phyloP scores from a whole-genome alignment of 2,888 invertebrate genomes.

The Seira ritae region DNA sequence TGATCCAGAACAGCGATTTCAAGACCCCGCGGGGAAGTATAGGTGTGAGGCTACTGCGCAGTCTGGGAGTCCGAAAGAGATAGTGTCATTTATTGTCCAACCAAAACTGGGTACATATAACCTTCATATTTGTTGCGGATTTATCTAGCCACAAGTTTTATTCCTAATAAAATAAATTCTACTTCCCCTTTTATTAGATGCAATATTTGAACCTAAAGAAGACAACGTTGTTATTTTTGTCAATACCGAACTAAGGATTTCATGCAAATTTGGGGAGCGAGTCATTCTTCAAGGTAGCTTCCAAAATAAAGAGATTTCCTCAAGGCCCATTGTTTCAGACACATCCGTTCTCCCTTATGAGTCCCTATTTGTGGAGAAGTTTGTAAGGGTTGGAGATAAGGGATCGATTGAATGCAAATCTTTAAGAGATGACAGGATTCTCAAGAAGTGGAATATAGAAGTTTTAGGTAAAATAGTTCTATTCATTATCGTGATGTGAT shows the following conservation, averaged over 20 bases:
- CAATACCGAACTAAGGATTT: conserved; percentile 34
- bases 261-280: conserved; percentile 27
- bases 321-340: conserved; percentile 26
- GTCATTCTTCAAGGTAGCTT: conserved; percentile 41
- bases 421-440: background rate
- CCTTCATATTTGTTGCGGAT: background rate
- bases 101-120: background rate
- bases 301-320: background rate
- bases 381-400: conserved; percentile 45
- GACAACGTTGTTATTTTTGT: conserved; percentile 24
- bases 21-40: conserved; percentile 4
- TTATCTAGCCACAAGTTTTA: background rate
- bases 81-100: conserved; percentile 17
- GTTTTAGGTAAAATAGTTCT: conserved; percentile 50
- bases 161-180: background rate
- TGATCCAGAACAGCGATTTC: background rate
- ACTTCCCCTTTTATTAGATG: conserved; percentile 13
- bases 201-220: conserved; percentile 18
- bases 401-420: conserved; percentile 42
- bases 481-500: too few species aligned
- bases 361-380: conserved; percentile 42
- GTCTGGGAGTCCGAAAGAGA: conserved; percentile 2
- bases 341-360: conserved; percentile 23
- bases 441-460: conserved; percentile 57
- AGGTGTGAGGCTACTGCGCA: background rate